Base-by-base conservation (phyloP, 2,113 vertebrate species). In the Trichomycterus rosablanca region DNA sequence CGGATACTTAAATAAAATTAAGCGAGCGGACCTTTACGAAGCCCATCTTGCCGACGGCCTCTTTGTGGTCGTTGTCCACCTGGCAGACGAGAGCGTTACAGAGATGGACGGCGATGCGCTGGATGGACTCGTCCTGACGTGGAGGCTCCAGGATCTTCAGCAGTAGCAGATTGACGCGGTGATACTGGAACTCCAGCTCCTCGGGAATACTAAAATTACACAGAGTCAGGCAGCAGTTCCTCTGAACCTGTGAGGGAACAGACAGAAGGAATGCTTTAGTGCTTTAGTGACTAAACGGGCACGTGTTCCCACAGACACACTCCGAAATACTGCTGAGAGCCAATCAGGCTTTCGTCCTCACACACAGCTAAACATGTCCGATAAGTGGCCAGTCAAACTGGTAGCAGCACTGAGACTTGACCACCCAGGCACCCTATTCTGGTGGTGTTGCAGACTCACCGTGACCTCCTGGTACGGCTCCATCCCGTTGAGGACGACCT, bases 171-270 rank as follows among this genome's bases (percentile, higher is more conserved):
- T 97, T 98, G 42, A 98, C 96, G 0, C 95, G 84, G 7, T 85
- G 89, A 73, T 98, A 98, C 88, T 98, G 96, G 81, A 98, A 98
- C 63, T 98, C 96, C 70, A 98, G 84, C 79, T 98, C 96, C 68
- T 98, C 96, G 0, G 96, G 96, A 67, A 98, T 98, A 80, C 90
- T 96, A 85, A 98, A 98, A 89, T 98, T 98, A 61, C 95, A 98
- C 45, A 97, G 87, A 0, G 96, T 98, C 78, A 98, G 78, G 78
- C 95, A 98, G 81, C 95, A 98, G 85, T 97, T 98, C 68, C 93
- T 87, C 80, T 98, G 95, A n/a, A 98, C 95, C 95, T 98, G 73
- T 5, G 9, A 15, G 2, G 34, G 28, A 7, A 28, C 1, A 28
- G 9, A n/a, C 7, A 10, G 20, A 12, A n/a, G n/a, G n/a, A n/a